Base-by-base conservation (phyloP, 2,888 invertebrate genomes). In the Plemyria rubiginata region DNA sequence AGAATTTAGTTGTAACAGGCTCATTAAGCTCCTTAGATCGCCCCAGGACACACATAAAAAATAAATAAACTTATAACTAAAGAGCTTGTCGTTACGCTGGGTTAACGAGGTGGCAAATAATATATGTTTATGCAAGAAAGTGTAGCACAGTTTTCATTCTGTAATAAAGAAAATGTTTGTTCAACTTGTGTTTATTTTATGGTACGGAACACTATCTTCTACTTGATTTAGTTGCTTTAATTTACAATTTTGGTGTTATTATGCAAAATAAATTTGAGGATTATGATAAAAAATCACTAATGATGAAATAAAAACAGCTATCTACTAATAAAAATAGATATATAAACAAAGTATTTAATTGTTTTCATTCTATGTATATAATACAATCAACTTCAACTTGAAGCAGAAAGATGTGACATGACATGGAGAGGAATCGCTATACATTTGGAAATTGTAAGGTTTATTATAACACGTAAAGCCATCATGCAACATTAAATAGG, bases 401-500 rank as follows among this genome's bases (percentile, higher is more conserved):
- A 2, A 22, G n/a, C n/a, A n/a, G n/a, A 22, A 2, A 22, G 22
- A 22, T 22, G 22, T 22, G 22, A 22, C 22, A 3, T 22, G 22
- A 3, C 8, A 11, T 4, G 11, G 11, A 11, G 36, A 11, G 11
- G 11, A 38, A 11, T 11, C 36, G 3, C 36, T 11, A 11, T 8
- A 38, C 9, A 11, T 38, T 38, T 22, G 22, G 22, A 22, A 22
- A 22, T 38, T 9, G 36, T 3, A 11, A 38, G 36, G 11, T 11
- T 38, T 38, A 38, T 11, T 38, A 38, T 3, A n/a, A 38, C 51
- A 53, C 53, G 29, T 53, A 43, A 50, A 50, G 1, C 53, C 40
- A 40, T 22, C 41, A 53, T 29, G 41, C 6, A 54, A 58, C 9
- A 50, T 9, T 13, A 16, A 55, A 36, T 22, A 48, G 49, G 43